These are phyloP conservation scores for Frieseomelitta varia DNA, from an alignment of 1,140 invertebrate genomes.

Conservation along the genomic window DNA sequence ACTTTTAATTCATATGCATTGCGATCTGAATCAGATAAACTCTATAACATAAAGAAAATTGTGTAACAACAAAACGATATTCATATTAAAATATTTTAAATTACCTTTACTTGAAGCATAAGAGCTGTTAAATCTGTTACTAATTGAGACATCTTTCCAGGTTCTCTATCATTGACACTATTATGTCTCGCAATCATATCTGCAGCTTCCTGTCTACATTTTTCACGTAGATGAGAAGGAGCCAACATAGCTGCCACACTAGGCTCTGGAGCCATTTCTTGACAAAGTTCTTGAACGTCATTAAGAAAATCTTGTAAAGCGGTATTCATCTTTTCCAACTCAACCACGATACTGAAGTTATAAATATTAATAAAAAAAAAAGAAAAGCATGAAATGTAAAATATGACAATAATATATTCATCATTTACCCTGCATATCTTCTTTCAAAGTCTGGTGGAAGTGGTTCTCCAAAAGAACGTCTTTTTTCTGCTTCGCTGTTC, in stretches of 20 bases:
- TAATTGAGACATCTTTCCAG: constrained; percentile 88
- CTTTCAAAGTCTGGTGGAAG: constrained; percentile 93
- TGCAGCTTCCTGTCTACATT: constrained; percentile 92
- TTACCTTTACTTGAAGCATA: constrained; percentile 94
- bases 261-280: constrained; percentile 93
- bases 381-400: neutral
- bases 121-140: constrained; percentile 94
- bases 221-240: constrained; percentile 92
- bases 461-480: constrained; percentile 89
- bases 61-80: constrained; percentile 4
- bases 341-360: constrained; percentile 87
- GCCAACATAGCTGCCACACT: constrained; percentile 93
- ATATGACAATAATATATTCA: constrained; percentile 5
- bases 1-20: constrained; percentile 96
- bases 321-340: constrained; percentile 95
- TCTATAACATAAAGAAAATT: constrained; percentile 82
- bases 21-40: constrained; percentile 93
- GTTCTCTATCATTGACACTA: constrained; percentile 82
- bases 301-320: constrained; percentile 93
- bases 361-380: constrained; percentile 8
- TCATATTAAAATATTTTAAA: constrained; percentile 43
- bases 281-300: constrained; percentile 92
- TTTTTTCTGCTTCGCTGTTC: constrained; percentile 95
- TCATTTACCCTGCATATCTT: constrained; percentile 88
- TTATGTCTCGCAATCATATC: constrained; percentile 92